Conservation (phyloP, 2,888 invertebrate genomes). For the Esperia sulphurella region DNA sequence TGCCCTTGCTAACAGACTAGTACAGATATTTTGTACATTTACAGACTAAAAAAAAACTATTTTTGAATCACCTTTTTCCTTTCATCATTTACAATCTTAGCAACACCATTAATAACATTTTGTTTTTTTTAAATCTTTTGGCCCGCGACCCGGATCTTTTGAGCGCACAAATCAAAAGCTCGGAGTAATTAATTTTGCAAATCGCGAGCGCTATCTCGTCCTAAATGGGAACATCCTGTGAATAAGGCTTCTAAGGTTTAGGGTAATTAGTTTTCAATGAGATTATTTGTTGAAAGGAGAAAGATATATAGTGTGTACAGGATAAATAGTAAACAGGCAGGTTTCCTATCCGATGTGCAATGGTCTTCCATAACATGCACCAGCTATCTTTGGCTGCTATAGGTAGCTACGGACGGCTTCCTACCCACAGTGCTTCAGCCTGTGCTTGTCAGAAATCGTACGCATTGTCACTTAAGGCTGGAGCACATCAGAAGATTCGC, state of each 20-base stretch:
- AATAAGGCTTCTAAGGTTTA: background rate
- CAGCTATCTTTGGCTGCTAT: too few species aligned
- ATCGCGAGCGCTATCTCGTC: background rate
- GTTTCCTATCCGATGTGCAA: too few species aligned
- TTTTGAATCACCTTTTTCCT: background rate
- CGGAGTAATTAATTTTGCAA: background rate
- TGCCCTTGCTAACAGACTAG: background rate
- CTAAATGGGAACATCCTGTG: background rate
- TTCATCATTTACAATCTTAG: background rate
- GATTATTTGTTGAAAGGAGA: background rate
- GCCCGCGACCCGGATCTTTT: background rate
- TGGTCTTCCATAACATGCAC: too few species aligned
- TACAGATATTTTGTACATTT: background rate
- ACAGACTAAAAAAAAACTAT: background rate
- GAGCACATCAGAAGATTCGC: too few species aligned
- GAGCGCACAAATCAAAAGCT: background rate
- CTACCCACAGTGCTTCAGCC: too few species aligned
- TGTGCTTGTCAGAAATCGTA: too few species aligned
- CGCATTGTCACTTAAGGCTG: too few species aligned
- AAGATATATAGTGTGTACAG: background rate
- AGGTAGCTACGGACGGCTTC: too few species aligned
- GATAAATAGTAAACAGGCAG: background rate
- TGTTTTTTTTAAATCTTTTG: background rate
- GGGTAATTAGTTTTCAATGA: background rate
- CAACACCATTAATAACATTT: background rate